A percentile compares a stretch with the other conserved stretches of the same genome.
Conservation (phyloP, 2,113 vertebrate species). For the Conger conger region DNA sequence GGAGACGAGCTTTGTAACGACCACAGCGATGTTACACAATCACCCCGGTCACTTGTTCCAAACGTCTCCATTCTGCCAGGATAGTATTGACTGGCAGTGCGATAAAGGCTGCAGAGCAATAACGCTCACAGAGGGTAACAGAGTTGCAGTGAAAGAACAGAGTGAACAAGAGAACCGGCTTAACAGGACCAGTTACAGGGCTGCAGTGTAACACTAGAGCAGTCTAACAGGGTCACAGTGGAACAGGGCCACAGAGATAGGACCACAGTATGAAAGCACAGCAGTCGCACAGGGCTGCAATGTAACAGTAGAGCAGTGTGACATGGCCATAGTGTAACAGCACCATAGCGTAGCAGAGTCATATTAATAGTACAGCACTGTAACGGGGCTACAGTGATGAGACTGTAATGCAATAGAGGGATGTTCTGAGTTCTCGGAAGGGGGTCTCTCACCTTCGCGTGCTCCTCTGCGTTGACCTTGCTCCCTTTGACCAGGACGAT, state of each 20-base stretch:
- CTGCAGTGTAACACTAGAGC: too few species aligned
- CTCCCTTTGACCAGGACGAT: conserved; percentile 84
- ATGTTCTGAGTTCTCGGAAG: neutral
- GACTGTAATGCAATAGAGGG: neutral
- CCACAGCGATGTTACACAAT: neutral
- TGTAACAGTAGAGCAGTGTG: neutral
- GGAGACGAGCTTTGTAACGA: neutral
- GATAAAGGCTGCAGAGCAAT: neutral
- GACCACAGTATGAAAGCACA: too few species aligned
- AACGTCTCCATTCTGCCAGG: neutral
- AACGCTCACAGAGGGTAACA: neutral
- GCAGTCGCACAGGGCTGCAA: neutral
- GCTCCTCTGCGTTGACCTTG: conserved; percentile 95
- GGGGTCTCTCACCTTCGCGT: conserved; percentile 81
- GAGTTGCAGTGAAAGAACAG: neutral
- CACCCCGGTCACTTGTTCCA: neutral
- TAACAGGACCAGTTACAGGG: too few species aligned
- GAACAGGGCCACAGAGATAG: too few species aligned
- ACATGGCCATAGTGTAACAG: neutral
- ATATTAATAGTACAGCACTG: neutral
- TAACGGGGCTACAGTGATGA: neutral
- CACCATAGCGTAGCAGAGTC: neutral
- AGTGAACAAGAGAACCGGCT: too few species aligned
- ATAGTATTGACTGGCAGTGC: too few species aligned
- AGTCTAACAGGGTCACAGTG: too few species aligned